Evolutionary conservation across 2,888 invertebrate genomes (phyloP), one percentile per base, ranked within the genome.

Genomic region (Caenorhabditis macrosperma): DNA sequence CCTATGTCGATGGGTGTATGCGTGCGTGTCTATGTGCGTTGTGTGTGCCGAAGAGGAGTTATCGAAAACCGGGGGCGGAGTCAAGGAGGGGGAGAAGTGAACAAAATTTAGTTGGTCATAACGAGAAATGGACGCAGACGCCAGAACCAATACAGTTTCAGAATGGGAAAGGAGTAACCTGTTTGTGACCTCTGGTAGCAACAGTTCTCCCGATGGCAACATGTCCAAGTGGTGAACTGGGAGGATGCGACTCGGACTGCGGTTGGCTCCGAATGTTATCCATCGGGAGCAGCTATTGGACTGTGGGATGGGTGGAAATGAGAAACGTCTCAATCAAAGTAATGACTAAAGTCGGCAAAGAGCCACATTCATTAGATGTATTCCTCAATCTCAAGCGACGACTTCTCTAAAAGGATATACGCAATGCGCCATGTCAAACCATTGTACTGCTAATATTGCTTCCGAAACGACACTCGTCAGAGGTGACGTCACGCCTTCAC

Each of bases 111-210:
- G 57, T 50, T 44, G 68, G 60, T 59, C 30, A 38, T 50, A 71
- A 54, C 12, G 33, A 38, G 30, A 48, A 30, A 44, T 10, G 20
- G 48, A 28, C 3, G 33, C 26, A 10, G 17, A 48, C 15, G 9
- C 26, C 20, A 24, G 46, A 61, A 61, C 61, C 55, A 69, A 71
- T 71, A 61, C 61, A 55, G 71, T 71, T 71, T 71, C 71, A 71
- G 71, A 54, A 52, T 28, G 54, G n/a, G n/a, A n/a, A n/a, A 35
- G 44, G 26, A 24, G 22, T 24, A 59, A 59, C 59, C 59, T 59
- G 59, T 59, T 59, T 15, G 26, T 59, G 59, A 41, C 59, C 41
- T 44, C 59, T 26, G 30, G n/a, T 20, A n/a, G 3, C n/a, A 30
- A 52, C n/a, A 52, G 30, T 5, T 15, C 30, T 28, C 28, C 28